Conservation (phyloP, 1,140 invertebrate species). For the Nylanderia fulva region DNA sequence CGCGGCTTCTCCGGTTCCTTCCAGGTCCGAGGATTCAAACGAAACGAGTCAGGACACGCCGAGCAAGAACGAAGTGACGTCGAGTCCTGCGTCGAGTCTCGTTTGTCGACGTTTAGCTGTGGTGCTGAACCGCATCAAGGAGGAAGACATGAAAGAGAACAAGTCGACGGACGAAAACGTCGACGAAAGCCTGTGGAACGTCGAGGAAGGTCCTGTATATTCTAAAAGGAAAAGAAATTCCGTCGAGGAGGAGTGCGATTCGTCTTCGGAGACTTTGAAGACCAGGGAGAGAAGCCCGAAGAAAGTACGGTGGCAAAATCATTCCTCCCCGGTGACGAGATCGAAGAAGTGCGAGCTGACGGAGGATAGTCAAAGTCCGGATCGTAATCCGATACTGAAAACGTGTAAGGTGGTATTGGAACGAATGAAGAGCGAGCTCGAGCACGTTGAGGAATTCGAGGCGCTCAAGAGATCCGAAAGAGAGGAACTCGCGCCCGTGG, state of each 20-base stretch:
- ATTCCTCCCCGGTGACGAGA: constrained; percentile 1
- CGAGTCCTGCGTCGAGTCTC: neutral
- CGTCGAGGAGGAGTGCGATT: constrained; percentile 1
- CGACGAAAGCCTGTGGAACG: neutral
- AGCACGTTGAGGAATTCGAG: neutral
- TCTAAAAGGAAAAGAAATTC: neutral
- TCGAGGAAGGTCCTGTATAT: neutral
- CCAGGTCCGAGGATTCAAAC: neutral
- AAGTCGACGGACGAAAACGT: neutral
- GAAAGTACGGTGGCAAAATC: neutral
- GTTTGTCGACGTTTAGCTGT: constrained; percentile 26
- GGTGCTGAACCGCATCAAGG: constrained; percentile 39
- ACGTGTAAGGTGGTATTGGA: constrained; percentile 62
- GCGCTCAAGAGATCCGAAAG: neutral
- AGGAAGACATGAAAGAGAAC: neutral
- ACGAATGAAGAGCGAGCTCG: constrained; percentile 49
- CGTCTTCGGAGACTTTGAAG: neutral
- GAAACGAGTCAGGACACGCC: neutral
- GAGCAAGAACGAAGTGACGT: neutral
- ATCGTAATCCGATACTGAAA: constrained; percentile 7
- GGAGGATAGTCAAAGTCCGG: neutral
- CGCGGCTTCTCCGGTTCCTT: constrained; percentile 14
- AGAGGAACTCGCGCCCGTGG: constrained; percentile 38
- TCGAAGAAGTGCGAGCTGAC: neutral
- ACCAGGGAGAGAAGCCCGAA: neutral